A percentile compares a stretch with the other conserved stretches of the same genome.
Evolutionary conservation across 1,140 invertebrate species (phyloP).

Genomic region (Aleiodes sp.): DNA sequence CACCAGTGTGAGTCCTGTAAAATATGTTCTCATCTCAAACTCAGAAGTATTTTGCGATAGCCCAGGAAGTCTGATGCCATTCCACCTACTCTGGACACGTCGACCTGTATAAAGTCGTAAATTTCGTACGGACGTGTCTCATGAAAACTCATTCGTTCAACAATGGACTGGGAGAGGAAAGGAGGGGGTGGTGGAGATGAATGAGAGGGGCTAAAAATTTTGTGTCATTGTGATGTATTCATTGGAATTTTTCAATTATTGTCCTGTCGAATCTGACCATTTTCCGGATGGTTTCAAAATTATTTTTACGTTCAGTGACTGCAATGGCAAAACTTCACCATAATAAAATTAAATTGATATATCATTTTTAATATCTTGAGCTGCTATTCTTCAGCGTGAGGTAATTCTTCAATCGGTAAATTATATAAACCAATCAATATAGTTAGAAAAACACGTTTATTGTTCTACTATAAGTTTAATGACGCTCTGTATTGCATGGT

Average conservation of each 20-base stretch:
- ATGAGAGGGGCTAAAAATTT: not conserved
- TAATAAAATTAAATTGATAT: no score
- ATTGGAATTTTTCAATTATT: constrained; percentile 21
- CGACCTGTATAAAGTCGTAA: constrained; percentile 26
- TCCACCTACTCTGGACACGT: constrained; percentile 3
- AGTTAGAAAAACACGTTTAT: no score
- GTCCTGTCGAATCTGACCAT: not conserved
- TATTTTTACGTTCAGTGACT: not conserved
- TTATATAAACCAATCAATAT: no score
- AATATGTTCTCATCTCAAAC: constrained; percentile 27
- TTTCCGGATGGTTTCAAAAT: not conserved
- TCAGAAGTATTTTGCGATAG: constrained; percentile 22
- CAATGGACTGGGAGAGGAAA: not conserved
- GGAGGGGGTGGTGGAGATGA: no score
- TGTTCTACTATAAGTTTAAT: no score
- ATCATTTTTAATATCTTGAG: no score
- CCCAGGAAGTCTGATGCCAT: constrained; percentile 21
- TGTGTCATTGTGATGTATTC: not conserved
- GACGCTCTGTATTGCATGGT: no score
- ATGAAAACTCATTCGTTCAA: constrained; percentile 19
- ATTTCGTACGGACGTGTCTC: constrained; percentile 23
- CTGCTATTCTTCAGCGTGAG: no score
- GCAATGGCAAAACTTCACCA: not conserved
- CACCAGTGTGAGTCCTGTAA: not conserved
- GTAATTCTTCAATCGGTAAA: no score